phyloP scores from a whole-genome alignment of 1,140 invertebrate species.

The Drosophila repleta region DNA sequence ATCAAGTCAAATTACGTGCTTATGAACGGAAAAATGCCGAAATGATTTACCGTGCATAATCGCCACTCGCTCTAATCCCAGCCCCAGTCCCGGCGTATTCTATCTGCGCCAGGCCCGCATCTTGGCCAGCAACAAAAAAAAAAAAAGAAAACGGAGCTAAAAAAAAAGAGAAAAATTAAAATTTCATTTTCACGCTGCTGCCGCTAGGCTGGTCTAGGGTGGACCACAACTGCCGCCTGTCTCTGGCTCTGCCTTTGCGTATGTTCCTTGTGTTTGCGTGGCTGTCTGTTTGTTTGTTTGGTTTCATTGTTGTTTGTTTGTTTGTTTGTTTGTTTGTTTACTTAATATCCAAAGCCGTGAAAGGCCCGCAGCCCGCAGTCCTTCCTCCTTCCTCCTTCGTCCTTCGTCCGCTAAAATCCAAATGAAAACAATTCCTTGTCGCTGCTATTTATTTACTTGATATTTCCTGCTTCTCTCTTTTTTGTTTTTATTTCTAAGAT shows the following conservation, averaged over 20 bases:
- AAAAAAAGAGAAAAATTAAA: conserved; percentile 65
- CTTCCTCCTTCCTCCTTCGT: not conserved
- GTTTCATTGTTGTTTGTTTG: conserved; percentile 66
- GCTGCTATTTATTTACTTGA: conserved; percentile 34
- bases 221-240: conserved; percentile 3
- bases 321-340: conserved; percentile 64
- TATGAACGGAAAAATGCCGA: conserved; percentile 83
- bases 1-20: conserved; percentile 83
- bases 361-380: not conserved
- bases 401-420: conserved; percentile 17
- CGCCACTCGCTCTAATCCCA: conserved; percentile 44
- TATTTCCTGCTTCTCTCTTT: conserved; percentile 8
- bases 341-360: conserved; percentile 26
- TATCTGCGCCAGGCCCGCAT: conserved; percentile 19
- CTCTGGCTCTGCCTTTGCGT: not conserved
- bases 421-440: conserved; percentile 68
- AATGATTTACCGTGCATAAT: conserved; percentile 83
- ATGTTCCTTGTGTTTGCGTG: conserved; percentile 57
- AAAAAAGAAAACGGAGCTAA: not conserved
- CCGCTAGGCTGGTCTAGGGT: conserved; percentile 18
- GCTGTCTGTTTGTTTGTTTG: conserved; percentile 54
- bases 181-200: conserved; percentile 64
- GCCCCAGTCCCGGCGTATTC: not conserved
- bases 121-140: conserved; percentile 10
- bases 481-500: conserved; percentile 10